These are phyloP conservation scores for Anableps anableps DNA, from an alignment of 2,797 vertebrate species.

Conservation along the genomic window DNA sequence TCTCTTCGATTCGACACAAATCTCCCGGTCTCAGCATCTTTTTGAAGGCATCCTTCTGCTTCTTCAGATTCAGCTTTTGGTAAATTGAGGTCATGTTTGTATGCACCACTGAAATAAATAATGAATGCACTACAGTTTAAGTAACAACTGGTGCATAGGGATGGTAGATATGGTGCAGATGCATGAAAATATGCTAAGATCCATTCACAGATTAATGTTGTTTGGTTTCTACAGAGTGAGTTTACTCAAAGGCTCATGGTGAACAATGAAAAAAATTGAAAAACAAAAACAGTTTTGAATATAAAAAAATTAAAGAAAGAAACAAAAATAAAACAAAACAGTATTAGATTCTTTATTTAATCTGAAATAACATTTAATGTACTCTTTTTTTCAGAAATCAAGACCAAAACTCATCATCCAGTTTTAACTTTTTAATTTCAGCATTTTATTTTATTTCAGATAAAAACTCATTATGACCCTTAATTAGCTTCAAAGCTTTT, in stretches of 20 bases:
- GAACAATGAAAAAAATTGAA: not conserved
- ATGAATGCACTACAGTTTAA: not conserved
- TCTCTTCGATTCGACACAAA: no score
- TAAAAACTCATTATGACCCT: not conserved
- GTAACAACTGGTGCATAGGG: not conserved
- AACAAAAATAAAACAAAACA: not conserved
- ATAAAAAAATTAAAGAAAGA: not conserved
- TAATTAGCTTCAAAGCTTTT: not conserved
- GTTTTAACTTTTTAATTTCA: not conserved
- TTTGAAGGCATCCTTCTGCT: no score
- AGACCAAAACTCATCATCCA: not conserved
- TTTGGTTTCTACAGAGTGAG: no score
- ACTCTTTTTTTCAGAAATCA: not conserved
- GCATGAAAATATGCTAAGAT: not conserved
- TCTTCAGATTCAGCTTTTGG: no score
- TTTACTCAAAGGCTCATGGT: not conserved
- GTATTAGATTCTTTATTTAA: not conserved
- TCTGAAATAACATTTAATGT: not conserved
- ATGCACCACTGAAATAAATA: not conserved
- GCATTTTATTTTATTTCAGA: not conserved
- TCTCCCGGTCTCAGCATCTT: no score
- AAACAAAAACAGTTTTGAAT: not conserved
- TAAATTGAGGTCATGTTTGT: not conserved
- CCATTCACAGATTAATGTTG: no score
- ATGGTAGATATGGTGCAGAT: not conserved